Evolutionary conservation across 1,140 invertebrate genomes (phyloP).

Genomic region (Ylistrum balloti): DNA sequence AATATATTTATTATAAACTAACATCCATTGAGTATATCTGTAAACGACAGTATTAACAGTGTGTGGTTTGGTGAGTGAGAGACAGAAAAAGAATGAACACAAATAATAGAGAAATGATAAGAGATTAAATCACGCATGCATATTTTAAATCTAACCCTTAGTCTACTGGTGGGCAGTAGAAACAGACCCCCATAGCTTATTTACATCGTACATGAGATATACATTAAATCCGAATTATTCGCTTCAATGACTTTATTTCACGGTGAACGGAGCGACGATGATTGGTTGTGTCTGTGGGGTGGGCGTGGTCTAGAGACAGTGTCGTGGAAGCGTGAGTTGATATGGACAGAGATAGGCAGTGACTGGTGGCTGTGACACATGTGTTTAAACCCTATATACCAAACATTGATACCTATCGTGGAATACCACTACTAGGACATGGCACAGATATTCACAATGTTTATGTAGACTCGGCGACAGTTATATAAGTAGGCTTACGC

Average conservation of each 20-base stretch:
- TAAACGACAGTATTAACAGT: background rate
- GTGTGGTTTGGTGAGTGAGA: background rate
- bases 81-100: background rate
- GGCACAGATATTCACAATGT: background rate
- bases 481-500: background rate
- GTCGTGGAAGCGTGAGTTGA: background rate
- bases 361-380: slow-evolving; percentile 12
- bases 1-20: too few species aligned
- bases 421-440: background rate
- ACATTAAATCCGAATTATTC: slow-evolving; percentile 30
- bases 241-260: slow-evolving; percentile 26
- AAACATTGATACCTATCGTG: slow-evolving; percentile 11
- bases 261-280: background rate
- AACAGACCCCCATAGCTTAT: slow-evolving; percentile 4
- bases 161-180: background rate
- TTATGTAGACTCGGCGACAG: slow-evolving; percentile 13
- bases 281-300: background rate
- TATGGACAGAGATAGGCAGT: slow-evolving; percentile 14
- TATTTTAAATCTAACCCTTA: background rate
- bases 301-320: slow-evolving; percentile 13
- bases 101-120: background rate
- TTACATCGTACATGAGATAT: slow-evolving; percentile 31
- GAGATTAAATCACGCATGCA: background rate
- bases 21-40: background rate
- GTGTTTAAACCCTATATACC: background rate